Evolutionary conservation across 2,888 invertebrate species (phyloP), one percentile per base, ranked within the genome.

Genomic region (Melinaea menophilus): DNA sequence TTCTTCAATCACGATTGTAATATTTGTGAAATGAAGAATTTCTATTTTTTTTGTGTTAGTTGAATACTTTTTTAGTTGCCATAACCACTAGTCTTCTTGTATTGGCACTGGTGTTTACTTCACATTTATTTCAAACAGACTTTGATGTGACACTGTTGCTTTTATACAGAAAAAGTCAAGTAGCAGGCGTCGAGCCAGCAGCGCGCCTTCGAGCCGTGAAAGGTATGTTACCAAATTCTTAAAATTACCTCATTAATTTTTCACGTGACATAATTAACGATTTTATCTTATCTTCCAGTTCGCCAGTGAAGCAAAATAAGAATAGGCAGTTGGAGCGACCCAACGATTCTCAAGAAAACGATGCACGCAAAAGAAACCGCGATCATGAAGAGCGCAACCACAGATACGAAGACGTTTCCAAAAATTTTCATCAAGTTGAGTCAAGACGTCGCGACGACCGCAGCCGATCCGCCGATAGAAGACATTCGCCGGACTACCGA

Each of bases 41-140:
- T 82, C 81, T 65, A 75, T 73, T 41, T 37, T 37, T 41, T 41
- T 72, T 70, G 67, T 75, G 75, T 80, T 85, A 85, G 83, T 79
- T 77, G 73, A 76, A 76, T 64, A 73, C 71, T 76, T 79, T 71
- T 85, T 88, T 82, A 81, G 83, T 88, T 88, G 87, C 84, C 84
- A 84, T 88, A 83, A 85, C 85, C 90, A 90, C 90, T 90, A 90
- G 89, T 84, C 78, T 82, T 88, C 81, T 86, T 87, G 86, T 87
- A 88, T 88, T 90, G 90, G 90, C 90, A 90, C 90, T 86, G 89
- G 90, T 90, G 90, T 90, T 88, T 76, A 75, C 71, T 75, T 69
- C 67, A 66, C 46, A 62, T 67, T 72, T 76, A 67, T 67, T 68
- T 65, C 41, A 62, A 11, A 41, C 55, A 62, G 56, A 61, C 67